phyloP scores from a whole-genome alignment of 2,888 invertebrate genomes.

The Sisyra nigra region DNA sequence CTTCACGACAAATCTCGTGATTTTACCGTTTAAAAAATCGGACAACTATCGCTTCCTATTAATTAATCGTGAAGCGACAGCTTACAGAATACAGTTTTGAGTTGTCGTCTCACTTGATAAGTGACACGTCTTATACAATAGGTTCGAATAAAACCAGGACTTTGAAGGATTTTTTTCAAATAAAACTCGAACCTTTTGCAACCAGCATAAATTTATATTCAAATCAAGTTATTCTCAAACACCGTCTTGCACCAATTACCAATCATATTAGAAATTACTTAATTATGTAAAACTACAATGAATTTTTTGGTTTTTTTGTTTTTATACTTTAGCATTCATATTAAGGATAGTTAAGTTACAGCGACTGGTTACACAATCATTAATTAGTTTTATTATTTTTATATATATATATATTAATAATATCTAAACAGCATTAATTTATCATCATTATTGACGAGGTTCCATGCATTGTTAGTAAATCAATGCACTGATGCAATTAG shows the following conservation, averaged over 20 bases:
- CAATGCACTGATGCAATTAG: too few species aligned
- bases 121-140: too few species aligned
- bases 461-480: slow-evolving; percentile 4
- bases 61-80: too few species aligned
- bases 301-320: background rate
- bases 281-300: background rate
- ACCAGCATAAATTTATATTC: slow-evolving; percentile 4
- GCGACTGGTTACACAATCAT: slow-evolving; percentile 5
- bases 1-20: too few species aligned
- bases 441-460: background rate
- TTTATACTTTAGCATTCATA: background rate
- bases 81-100: too few species aligned
- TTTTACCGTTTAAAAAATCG: too few species aligned
- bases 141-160: too few species aligned
- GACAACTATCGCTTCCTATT: too few species aligned
- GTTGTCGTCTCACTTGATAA: too few species aligned
- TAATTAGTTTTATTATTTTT: background rate
- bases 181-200: slow-evolving; percentile 1
- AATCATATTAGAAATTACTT: background rate
- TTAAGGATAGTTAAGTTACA: slow-evolving; percentile 5
- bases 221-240: background rate
- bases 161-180: too few species aligned
- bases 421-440: slow-evolving; percentile 7
- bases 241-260: slow-evolving; percentile 6
- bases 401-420: background rate